Base-by-base conservation (phyloP, 2,797 vertebrate species). In the Tangara arthus region DNA sequence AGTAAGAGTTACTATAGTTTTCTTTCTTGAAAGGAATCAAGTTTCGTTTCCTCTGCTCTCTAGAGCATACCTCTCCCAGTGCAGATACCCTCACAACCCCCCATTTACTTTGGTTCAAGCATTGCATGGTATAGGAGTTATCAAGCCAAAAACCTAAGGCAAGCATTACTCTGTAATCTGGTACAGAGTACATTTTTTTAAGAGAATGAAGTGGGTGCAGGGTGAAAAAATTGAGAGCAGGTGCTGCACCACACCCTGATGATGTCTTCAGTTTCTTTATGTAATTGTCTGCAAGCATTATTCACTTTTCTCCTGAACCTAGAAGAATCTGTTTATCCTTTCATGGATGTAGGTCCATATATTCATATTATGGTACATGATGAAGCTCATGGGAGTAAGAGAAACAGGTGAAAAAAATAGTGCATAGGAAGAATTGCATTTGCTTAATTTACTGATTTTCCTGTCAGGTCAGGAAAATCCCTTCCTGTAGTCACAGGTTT, bases 71-170 rank as follows among this genome's bases (percentile, higher is more conserved):
- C 14, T 80, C 15, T 85, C 46, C 21, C 44, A 69, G 35, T 12
- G 24, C 19, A 65, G 64, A 60, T 7, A n/a, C 4, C 7, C 18
- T 66, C 2, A 2, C 2, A 69, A 12, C 3, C 2, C 8, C 28
- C 66, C 4, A 8, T 52, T 92, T 50, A 15, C 27, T 79, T 53
- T 41, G 21, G 30, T 81, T 17, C 28, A 41, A 39, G 11, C 9
- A 55, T 11, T 52, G 16, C 18, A 49, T 15, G 3, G 1, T 21
- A 11, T 47, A 23, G 60, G 42, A 85, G 1, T 13, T 73, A 63
- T 70, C 20, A 73, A 77, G 28, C 8, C 42, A 55, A 91, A 86
- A 75, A 30, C 16, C 14, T 39, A 18, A 52, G 26, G 12, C 20
- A 69, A 78, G 41, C 4, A 11, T 9, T 15, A 47, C 26, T 68